These are phyloP conservation scores for Loxodonta africana DNA, from an alignment of 2,113 vertebrate species.

Conservation along the genomic window DNA sequence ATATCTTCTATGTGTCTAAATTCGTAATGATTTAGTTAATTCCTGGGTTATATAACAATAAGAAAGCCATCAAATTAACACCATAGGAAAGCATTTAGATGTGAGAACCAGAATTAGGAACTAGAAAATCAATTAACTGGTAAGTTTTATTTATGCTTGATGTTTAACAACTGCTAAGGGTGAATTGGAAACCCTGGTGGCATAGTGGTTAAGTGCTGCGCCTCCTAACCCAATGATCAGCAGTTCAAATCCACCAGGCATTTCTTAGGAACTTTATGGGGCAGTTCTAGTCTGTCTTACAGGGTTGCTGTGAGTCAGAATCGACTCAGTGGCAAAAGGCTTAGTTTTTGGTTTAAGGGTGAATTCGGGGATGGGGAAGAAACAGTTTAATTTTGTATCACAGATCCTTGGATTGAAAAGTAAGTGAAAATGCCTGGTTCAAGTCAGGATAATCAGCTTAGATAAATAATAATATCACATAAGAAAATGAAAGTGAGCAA, in stretches of 20 bases:
- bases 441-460: background rate
- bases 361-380: background rate
- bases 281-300: too few species aligned
- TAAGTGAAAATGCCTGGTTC: background rate
- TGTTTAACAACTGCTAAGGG: background rate
- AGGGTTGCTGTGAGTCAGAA: too few species aligned
- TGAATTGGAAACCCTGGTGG: background rate
- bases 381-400: background rate
- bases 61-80: background rate
- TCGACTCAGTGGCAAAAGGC: too few species aligned
- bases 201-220: too few species aligned
- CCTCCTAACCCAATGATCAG: too few species aligned
- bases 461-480: background rate
- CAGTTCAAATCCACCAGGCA: too few species aligned
- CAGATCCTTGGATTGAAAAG: background rate
- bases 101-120: background rate
- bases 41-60: background rate
- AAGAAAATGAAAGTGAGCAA: background rate
- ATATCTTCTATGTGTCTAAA: background rate
- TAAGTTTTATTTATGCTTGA: background rate
- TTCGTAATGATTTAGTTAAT: slow-evolving; percentile 26
- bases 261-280: too few species aligned
- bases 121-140: background rate
- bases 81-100: background rate
- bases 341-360: too few species aligned